Evolutionary conservation across 2,888 invertebrate species (phyloP).

Genomic region (Stramonita haemastoma): DNA sequence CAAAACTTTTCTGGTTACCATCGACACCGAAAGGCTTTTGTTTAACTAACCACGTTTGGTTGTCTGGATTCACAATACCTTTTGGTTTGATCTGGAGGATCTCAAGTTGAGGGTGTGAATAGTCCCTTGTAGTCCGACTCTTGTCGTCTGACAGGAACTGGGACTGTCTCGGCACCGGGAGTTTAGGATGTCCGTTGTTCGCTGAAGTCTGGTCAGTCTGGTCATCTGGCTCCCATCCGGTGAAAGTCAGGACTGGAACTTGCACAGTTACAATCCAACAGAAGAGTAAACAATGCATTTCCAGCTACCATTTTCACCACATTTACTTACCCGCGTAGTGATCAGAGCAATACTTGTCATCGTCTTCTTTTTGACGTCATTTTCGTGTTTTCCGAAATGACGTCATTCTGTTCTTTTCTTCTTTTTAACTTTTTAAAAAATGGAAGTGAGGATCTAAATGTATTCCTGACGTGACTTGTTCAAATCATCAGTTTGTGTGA

Average conservation of each 20-base stretch:
- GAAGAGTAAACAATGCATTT: conserved; percentile 34
- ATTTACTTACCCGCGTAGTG: not conserved
- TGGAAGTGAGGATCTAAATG: too few species aligned
- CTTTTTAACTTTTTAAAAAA: too few species aligned
- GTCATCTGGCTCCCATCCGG: not conserved
- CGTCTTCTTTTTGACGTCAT: not conserved
- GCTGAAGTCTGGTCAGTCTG: not conserved
- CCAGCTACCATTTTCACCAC: conserved; percentile 25
- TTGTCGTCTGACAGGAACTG: not conserved
- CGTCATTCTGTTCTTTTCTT: too few species aligned
- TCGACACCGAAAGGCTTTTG: not conserved
- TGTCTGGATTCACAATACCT: not conserved
- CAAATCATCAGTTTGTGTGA: too few species aligned
- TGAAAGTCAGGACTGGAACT: not conserved
- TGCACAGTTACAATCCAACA: conserved; percentile 17
- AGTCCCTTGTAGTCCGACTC: not conserved
- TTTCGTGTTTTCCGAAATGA: too few species aligned
- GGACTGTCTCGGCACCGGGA: not conserved
- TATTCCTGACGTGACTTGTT: too few species aligned
- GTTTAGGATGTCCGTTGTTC: not conserved
- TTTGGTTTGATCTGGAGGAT: too few species aligned
- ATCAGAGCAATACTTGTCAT: not conserved
- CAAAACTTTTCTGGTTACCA: not conserved
- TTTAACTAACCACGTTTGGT: not conserved
- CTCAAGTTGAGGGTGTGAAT: not conserved